Percentiles rank a stretch among this genome's conserved stretches.
These are phyloP conservation scores for Himalopsyche japonica DNA, from an alignment of 2,888 invertebrate species.

Conservation along the genomic window DNA sequence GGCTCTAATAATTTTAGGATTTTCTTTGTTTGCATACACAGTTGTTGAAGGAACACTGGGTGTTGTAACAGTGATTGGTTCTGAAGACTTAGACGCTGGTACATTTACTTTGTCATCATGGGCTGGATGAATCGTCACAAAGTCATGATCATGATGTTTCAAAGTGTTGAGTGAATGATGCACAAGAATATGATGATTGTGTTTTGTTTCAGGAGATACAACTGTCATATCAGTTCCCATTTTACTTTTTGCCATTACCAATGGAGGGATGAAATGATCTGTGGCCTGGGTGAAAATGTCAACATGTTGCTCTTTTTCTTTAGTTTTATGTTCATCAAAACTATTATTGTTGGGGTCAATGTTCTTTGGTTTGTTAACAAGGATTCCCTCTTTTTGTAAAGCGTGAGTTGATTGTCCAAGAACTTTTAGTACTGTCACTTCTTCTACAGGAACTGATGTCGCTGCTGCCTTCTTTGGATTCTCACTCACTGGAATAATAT, in stretches of 20 bases:
- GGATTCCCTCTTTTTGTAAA: not conserved
- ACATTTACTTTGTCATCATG: not conserved
- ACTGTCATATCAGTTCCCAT: slow-evolving; percentile 58
- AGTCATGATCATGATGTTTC: not conserved
- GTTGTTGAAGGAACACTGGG: not conserved
- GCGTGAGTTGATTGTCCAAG: slow-evolving; percentile 2
- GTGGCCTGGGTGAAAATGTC: slow-evolving; percentile 58
- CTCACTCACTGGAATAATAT: slow-evolving; percentile 28
- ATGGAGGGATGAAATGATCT: slow-evolving; percentile 58
- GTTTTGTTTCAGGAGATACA: slow-evolving; percentile 56
- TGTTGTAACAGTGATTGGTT: not conserved
- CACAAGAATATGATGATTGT: slow-evolving; percentile 47
- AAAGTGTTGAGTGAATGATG: not conserved
- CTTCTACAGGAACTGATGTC: not conserved
- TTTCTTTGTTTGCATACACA: not conserved
- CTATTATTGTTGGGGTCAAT: not conserved
- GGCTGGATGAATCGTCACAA: not conserved
- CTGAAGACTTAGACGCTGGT: not conserved
- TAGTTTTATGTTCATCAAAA: slow-evolving; percentile 50
- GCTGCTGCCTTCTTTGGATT: slow-evolving; percentile 31
- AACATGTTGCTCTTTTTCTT: slow-evolving; percentile 50
- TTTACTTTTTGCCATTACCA: slow-evolving; percentile 60
- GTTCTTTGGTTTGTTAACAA: not conserved
- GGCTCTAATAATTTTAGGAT: not conserved
- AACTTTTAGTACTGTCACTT: not conserved